These are phyloP conservation scores for Gerris lacustris DNA, from an alignment of 2,888 invertebrate species.

Conservation along the genomic window DNA sequence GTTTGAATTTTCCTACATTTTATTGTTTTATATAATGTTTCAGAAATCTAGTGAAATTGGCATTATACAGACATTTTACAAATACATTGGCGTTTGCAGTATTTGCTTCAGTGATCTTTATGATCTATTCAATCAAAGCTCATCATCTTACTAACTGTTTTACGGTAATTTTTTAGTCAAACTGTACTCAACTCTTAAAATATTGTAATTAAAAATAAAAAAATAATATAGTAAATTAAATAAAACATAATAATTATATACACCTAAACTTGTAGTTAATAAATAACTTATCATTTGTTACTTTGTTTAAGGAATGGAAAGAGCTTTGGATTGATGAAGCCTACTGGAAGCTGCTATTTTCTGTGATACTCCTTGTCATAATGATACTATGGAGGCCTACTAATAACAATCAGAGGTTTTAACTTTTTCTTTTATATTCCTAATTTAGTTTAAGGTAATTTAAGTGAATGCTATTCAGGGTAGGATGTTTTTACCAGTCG, in stretches of 20 bases:
- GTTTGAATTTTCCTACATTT: too few relatives aligned
- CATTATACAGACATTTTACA: constrained; percentile 84
- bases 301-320: constrained; percentile 58
- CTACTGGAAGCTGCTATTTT: constrained; percentile 90
- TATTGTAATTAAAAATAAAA: too few relatives aligned
- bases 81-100: constrained; percentile 87
- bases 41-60: constrained; percentile 80
- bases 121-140: constrained; percentile 80
- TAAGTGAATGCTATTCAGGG: not conserved
- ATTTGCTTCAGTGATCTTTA: constrained; percentile 78
- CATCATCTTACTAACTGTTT: constrained; percentile 65
- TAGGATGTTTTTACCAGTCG: too few relatives aligned
- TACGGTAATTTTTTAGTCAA: constrained; percentile 51
- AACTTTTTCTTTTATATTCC: not conserved
- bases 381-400: constrained; percentile 94
- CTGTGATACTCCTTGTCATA: constrained; percentile 72
- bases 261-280: too few relatives aligned
- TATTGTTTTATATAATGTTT: constrained; percentile 32
- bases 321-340: constrained; percentile 89
- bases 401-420: constrained; percentile 78
- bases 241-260: too few relatives aligned
- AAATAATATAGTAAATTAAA: too few relatives aligned
- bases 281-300: too few relatives aligned
- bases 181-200: too few relatives aligned
- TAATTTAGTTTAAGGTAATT: not conserved